These are phyloP conservation scores for Drosophila nigromelanica DNA, from an alignment of 1,140 invertebrate genomes.

Conservation along the genomic window DNA sequence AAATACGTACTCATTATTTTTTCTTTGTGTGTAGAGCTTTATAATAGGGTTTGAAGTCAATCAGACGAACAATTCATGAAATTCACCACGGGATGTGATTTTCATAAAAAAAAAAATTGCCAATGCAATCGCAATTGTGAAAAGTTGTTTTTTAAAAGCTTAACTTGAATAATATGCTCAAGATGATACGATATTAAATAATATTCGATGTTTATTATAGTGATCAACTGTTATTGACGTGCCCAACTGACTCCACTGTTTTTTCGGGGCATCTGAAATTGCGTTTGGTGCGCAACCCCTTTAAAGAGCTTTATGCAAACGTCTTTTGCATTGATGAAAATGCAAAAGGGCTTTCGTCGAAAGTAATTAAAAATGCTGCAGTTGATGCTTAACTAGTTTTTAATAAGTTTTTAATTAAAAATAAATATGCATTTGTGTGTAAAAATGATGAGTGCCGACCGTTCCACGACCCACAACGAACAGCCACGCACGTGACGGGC, in stretches of 20 bases:
- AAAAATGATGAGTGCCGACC: slow-evolving; percentile 65
- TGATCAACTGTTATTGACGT: neutral
- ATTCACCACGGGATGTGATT: no score
- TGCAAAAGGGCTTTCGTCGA: slow-evolving; percentile 67
- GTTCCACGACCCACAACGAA: slow-evolving; percentile 25
- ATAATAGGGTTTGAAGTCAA: no score
- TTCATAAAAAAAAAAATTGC: no score
- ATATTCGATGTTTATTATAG: neutral
- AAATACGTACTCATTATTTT: no score
- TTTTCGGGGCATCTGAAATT: slow-evolving; percentile 6
- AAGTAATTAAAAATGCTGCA: slow-evolving; percentile 82
- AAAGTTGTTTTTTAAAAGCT: no score
- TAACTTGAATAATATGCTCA: no score
- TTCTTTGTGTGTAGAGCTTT: no score
- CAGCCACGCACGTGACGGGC: slow-evolving; percentile 47
- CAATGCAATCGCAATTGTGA: no score
- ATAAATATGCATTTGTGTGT: slow-evolving; percentile 82
- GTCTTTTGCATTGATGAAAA: slow-evolving; percentile 81
- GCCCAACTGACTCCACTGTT: slow-evolving; percentile 20
- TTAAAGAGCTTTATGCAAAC: slow-evolving; percentile 78
- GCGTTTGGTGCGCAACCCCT: slow-evolving; percentile 8
- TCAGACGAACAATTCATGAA: no score
- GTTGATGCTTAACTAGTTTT: slow-evolving; percentile 82
- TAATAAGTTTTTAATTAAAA: slow-evolving; percentile 83
- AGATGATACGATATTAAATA: no score